Base-by-base conservation (phyloP, 2,797 vertebrate species). In the Liparis tanakae region DNA sequence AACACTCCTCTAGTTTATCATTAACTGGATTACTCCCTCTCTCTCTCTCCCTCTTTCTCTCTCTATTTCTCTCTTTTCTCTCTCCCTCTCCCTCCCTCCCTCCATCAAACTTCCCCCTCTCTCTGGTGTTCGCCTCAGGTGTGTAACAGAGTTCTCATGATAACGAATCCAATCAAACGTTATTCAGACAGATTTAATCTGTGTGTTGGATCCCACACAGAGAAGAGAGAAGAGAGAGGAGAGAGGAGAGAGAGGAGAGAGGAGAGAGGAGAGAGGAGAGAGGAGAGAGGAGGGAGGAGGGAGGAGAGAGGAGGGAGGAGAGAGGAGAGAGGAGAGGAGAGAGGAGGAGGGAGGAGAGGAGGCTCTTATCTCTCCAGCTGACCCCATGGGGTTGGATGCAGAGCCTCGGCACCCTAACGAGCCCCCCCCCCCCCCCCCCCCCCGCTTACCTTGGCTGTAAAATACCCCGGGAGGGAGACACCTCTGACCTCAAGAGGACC, bases 1-100 rank as follows among this genome's bases (percentile, higher is more conserved):
- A 91, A 91, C 86, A 83, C 85, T 85, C 80, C 80, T 84, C 80
- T 80, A 67, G 80, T 90, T 87, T 80, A 80, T 89, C 87, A 90
- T 90, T 93, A 90, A 89, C 88, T 84, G 85, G 90, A 89, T 91
- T 88, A 90, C 79, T 81, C 78, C 75, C 78, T 84, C 82, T 84
- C 76, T 81, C 74, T 72, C 59, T 77, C 39, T 3, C 83, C 75
- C 79, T 70, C 36, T 54, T 34, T 54, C 34, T 63, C 50, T 48
- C 36, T 59, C 7, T 66, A 39, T 50, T 58, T 60, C 61, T 56
- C 30, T 50, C 67, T 50, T 50, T 62, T 65, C 33, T 70, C 68
- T 67, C 25, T 51, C 48, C 58, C 48, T 50, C 67, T 82, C 43
- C 76, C 79, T 76, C 74, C 84, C 84, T 84, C 80, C 80, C 76